These are phyloP conservation scores for Zophobas morio DNA, from an alignment of 1,140 invertebrate genomes.

Conservation along the genomic window DNA sequence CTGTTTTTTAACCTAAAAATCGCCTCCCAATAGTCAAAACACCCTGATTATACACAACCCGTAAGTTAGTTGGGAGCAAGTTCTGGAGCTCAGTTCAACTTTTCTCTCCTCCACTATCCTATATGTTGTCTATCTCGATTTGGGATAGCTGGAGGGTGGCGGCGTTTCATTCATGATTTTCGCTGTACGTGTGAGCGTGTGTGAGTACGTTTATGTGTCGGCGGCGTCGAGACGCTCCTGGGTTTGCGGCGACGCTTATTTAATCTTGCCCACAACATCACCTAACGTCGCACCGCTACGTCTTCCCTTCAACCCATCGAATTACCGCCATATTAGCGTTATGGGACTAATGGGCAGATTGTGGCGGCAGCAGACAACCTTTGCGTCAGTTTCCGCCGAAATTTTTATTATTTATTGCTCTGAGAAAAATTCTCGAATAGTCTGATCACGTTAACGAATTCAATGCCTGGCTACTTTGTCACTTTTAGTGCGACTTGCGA, in stretches of 20 bases:
- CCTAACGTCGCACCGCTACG: slow-evolving; percentile 20
- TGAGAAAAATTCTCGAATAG: too few relatives aligned
- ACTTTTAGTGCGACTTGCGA: too few relatives aligned
- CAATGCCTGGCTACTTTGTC: too few relatives aligned
- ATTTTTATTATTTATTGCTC: too few relatives aligned
- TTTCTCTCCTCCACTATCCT: not conserved
- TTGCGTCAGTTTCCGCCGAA: too few relatives aligned
- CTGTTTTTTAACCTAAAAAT: too few relatives aligned
- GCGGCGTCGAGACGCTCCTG: slow-evolving; percentile 18
- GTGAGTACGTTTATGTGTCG: slow-evolving; percentile 8
- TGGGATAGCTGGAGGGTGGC: slow-evolving; percentile 6
- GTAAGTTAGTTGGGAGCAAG: too few relatives aligned
- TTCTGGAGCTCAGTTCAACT: not conserved
- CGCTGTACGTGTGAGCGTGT: not conserved
- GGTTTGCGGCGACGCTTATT: slow-evolving; percentile 36
- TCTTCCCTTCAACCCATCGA: not conserved
- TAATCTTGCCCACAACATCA: slow-evolving; percentile 39
- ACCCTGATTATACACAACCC: too few relatives aligned
- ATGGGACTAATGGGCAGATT: not conserved
- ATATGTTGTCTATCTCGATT: not conserved
- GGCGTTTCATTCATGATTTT: slow-evolving; percentile 13
- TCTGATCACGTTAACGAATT: too few relatives aligned
- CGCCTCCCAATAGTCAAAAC: too few relatives aligned
- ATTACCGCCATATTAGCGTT: not conserved
- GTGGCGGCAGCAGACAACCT: not conserved